Percentiles rank a stretch among this genome's conserved stretches.
phyloP scores from a whole-genome alignment of 2,888 invertebrate species.

The Sinopyrophorus schimmeli region DNA sequence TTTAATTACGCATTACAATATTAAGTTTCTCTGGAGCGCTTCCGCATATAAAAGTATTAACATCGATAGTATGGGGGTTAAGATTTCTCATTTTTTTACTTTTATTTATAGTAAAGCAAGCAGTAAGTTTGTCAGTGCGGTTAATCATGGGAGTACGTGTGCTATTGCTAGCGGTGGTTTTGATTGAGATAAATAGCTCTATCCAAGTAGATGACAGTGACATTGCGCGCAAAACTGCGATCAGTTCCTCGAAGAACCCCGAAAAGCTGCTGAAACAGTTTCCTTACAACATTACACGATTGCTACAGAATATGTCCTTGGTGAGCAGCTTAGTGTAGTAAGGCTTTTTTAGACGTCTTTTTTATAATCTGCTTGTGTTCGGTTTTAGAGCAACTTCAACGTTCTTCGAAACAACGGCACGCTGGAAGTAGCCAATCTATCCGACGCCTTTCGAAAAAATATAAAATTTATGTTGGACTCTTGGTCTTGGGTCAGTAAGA shows the following conservation, averaged over 20 bases:
- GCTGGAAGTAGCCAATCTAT: conserved; percentile 18
- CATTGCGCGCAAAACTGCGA: conserved; percentile 32
- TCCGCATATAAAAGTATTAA: conserved; percentile 1
- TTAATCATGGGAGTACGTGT: conserved; percentile 36
- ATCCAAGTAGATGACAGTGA: conserved; percentile 38
- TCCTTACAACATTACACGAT: conserved; percentile 31
- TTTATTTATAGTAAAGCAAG: conserved; percentile 27
- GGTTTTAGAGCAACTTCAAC: conserved; percentile 25
- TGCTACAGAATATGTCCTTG: conserved; percentile 30
- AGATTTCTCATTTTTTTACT: conserved; percentile 22
- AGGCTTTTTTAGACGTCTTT: conserved; percentile 5
- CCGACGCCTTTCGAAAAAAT: conserved; percentile 31
- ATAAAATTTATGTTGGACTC: conserved; percentile 37
- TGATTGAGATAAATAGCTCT: conserved; percentile 38
- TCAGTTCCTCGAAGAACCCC: conserved; percentile 34
- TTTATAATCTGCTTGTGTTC: conserved; percentile 22
- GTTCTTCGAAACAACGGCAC: conserved; percentile 16
- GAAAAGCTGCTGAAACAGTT: conserved; percentile 36
- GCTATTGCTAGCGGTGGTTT: conserved; percentile 35
- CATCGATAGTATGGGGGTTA: conserved; percentile 9
- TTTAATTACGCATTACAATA: conserved; percentile 3
- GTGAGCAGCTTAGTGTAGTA: conserved; percentile 23
- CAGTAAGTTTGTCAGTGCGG: conserved; percentile 30
- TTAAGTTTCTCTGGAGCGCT: conserved; percentile 1
- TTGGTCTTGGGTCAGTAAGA: conserved; percentile 42